Percentiles rank a stretch among this genome's conserved stretches.
Evolutionary conservation across 2,113 vertebrate species (phyloP).

Genomic region (Coracopsis vasa): DNA sequence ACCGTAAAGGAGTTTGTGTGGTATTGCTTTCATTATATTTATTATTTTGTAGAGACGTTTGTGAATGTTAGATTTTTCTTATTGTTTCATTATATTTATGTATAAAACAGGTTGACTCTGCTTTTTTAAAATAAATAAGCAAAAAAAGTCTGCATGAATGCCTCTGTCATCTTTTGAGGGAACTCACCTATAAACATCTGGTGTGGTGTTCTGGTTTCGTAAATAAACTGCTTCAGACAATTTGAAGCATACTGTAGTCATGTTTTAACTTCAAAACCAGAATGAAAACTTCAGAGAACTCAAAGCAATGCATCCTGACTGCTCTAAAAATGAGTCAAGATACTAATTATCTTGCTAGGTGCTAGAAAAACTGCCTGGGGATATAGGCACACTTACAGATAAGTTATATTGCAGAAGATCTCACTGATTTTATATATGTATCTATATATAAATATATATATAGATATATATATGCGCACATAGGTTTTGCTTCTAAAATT

Average conservation of each 20-base stretch:
- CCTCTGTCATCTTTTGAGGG: conserved; percentile 85
- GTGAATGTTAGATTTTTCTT: conserved; percentile 78
- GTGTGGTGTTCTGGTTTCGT: neutral
- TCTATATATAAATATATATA: neutral
- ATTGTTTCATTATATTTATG: conserved; percentile 80
- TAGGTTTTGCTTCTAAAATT: neutral
- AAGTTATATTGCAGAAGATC: neutral
- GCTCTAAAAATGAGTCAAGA: neutral
- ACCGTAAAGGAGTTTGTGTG: conserved; percentile 55
- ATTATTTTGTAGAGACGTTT: conserved; percentile 81
- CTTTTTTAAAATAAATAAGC: conserved; percentile 84
- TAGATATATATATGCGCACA: neutral
- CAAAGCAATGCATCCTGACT: neutral
- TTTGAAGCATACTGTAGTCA: conserved; percentile 15
- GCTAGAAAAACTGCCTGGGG: neutral
- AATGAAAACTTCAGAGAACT: neutral
- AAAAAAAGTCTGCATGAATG: conserved; percentile 78
- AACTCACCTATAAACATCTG: conserved; percentile 28
- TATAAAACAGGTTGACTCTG: conserved; percentile 77
- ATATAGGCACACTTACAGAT: neutral
- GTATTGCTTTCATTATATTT: conserved; percentile 77
- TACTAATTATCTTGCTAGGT: neutral
- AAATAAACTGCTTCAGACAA: conserved; percentile 6
- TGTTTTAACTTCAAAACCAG: neutral
- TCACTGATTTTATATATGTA: neutral